Conservation (phyloP, 2,888 invertebrate genomes). For the Neocrepidodera transversa region DNA sequence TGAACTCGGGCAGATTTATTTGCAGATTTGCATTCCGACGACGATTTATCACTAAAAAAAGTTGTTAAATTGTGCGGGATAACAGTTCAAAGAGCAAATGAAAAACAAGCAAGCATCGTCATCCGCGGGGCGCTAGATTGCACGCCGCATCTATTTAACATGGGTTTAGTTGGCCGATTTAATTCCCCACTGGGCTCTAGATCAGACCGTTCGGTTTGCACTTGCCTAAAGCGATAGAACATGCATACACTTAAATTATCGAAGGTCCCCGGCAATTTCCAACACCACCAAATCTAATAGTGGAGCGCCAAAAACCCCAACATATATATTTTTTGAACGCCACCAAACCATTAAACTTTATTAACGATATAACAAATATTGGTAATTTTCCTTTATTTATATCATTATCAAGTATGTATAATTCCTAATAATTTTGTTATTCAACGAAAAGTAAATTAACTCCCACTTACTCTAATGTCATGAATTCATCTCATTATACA, state of each 20-base stretch:
- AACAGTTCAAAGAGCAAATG: slow-evolving; percentile 41
- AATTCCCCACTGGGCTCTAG: slow-evolving; percentile 56
- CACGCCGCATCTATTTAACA: slow-evolving; percentile 46
- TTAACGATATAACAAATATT: no score
- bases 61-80: slow-evolving; percentile 40
- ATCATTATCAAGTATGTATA: no score
- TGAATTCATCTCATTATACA: no score
- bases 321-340: slow-evolving; percentile 10
- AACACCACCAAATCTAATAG: slow-evolving; percentile 36
- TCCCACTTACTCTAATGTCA: no score
- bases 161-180: slow-evolving; percentile 52
- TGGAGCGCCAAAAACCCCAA: slow-evolving; percentile 22
- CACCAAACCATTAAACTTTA: no score
- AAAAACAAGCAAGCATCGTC: slow-evolving; percentile 38
- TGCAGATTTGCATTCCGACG: slow-evolving; percentile 32
- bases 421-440: no score
- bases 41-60: slow-evolving; percentile 38
- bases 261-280: slow-evolving; percentile 51
- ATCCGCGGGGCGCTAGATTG: slow-evolving; percentile 39
- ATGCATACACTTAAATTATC: slow-evolving; percentile 58
- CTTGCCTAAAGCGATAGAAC: slow-evolving; percentile 56
- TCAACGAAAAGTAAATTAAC: no score
- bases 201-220: slow-evolving; percentile 55
- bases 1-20: slow-evolving; percentile 33
- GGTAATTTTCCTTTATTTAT: no score